Evolutionary conservation across 2,113 vertebrate genomes (phyloP).

Genomic region (Notarius lentiginosus): DNA sequence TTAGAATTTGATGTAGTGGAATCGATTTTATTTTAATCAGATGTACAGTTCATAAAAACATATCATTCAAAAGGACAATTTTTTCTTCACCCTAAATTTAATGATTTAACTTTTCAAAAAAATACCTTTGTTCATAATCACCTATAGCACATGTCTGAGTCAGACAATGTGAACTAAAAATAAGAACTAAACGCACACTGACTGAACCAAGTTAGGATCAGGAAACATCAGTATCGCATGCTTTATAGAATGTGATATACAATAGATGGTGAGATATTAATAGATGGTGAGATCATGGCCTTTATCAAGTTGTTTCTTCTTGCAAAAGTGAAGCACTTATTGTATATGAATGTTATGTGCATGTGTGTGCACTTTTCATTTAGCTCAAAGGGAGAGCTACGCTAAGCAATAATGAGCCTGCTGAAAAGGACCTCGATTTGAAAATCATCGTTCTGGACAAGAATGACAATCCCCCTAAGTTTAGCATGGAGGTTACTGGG

Average conservation of each 20-base stretch:
- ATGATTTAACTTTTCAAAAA: too few species aligned
- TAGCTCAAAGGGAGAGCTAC: conserved; percentile 68
- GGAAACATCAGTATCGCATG: too few species aligned
- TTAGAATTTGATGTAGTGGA: too few species aligned
- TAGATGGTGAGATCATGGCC: not conserved
- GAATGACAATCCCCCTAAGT: conserved; percentile 65
- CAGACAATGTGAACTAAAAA: not conserved
- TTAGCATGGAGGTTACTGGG: conserved; percentile 53
- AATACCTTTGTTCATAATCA: too few species aligned
- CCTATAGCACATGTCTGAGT: too few species aligned
- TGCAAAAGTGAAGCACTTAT: not conserved
- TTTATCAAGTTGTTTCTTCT: not conserved
- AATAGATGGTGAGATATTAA: not conserved
- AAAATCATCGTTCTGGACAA: conserved; percentile 62
- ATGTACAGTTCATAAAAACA: too few species aligned
- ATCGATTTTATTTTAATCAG: too few species aligned
- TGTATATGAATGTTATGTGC: not conserved
- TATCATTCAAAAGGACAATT: too few species aligned
- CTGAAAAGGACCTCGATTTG: conserved; percentile 64
- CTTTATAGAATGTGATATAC: not conserved
- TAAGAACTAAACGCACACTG: not conserved
- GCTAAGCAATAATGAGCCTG: not conserved
- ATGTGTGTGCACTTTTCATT: conserved; percentile 20
- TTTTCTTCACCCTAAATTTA: too few species aligned
- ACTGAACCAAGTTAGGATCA: not conserved